Conservation (phyloP, 64 coral and sea anemone genomes). For the Cladopsammia gracilis region DNA sequence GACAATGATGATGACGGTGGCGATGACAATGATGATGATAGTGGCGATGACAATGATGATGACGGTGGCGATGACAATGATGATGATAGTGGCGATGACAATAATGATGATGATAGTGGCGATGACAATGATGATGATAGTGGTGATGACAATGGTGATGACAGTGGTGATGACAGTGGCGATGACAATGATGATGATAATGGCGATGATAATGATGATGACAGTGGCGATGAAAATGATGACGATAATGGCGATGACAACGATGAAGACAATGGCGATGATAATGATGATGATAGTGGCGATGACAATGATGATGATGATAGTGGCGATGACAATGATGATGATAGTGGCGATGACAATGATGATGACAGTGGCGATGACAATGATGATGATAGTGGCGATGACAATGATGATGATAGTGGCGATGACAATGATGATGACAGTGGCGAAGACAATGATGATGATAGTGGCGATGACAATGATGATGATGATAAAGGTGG, state of each 20-base stretch:
- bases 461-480: not conserved
- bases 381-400: not conserved
- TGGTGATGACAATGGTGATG: not conserved
- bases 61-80: not conserved
- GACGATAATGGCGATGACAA: constrained; percentile 1
- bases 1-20: no score
- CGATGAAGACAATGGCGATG: not conserved
- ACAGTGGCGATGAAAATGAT: not conserved
- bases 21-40: not conserved
- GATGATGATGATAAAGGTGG: not conserved
- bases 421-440: not conserved
- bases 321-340: not conserved
- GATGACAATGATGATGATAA: not conserved
- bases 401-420: not conserved
- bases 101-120: not conserved
- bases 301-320: constrained; percentile 1
- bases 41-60: not conserved
- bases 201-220: not conserved
- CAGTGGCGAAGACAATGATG: not conserved
- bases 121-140: not conserved
- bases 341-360: not conserved
- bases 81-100: not conserved
- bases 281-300: not conserved
- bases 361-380: not conserved
- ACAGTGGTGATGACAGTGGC: constrained; percentile 30